Conservation (phyloP, 92 coral and sea anemone genomes). For the Palythoa caribaeorum region DNA sequence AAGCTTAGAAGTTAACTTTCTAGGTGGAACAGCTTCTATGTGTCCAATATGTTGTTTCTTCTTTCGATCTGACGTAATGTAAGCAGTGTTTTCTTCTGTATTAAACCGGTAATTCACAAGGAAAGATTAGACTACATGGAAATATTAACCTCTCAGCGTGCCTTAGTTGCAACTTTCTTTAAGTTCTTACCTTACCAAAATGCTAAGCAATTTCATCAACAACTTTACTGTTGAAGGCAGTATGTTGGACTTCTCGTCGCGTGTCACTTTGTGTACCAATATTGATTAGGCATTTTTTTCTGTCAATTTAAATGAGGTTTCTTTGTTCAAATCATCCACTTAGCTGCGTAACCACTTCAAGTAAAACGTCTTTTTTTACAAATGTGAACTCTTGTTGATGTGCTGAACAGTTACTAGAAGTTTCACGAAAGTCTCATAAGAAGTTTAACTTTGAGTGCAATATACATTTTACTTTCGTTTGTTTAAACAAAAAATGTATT, state of each 20-base stretch:
- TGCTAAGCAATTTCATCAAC: not conserved
- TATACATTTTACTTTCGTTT: not conserved
- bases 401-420: not conserved
- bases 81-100: not conserved
- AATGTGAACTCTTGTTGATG: not conserved
- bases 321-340: not conserved
- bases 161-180: not conserved
- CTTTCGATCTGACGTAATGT: not conserved
- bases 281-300: not conserved
- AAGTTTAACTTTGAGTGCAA: not conserved
- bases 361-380: not conserved
- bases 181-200: not conserved
- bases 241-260: conserved; percentile 16
- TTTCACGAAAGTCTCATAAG: too few species aligned
- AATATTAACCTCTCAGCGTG: not conserved
- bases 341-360: conserved; percentile 28
- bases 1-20: not conserved
- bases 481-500: not conserved
- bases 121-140: not conserved
- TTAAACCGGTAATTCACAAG: not conserved
- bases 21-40: not conserved
- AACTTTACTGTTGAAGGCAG: not conserved
- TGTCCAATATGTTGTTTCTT: not conserved
- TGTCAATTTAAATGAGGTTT: not conserved
- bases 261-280: not conserved